A percentile compares a stretch with the other conserved stretches of the same genome.
Conservation (phyloP, 2,888 invertebrate species). For the Zelleria hepariella region DNA sequence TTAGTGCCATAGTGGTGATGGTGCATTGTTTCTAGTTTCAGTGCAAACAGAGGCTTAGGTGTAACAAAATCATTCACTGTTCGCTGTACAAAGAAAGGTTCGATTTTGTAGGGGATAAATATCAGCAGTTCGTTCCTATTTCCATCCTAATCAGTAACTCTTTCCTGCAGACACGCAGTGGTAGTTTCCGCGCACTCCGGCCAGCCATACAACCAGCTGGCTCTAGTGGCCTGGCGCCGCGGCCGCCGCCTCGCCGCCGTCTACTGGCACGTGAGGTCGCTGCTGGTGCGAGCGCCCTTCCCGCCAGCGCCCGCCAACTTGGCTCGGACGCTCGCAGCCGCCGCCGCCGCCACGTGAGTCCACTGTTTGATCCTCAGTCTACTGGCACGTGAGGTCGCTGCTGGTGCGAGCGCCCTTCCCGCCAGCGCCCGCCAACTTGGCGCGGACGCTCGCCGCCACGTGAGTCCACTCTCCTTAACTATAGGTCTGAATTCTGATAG, state of each 20-base stretch:
- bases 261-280: constrained; percentile 88
- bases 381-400: constrained; percentile 88
- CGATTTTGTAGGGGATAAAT: too few species aligned
- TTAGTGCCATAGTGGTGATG: too few species aligned
- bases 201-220: constrained; percentile 92
- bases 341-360: constrained; percentile 56
- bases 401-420: constrained; percentile 89
- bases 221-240: constrained; percentile 84
- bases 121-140: too few species aligned
- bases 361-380: constrained; percentile 79
- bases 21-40: too few species aligned
- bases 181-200: constrained; percentile 82
- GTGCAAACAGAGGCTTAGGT: too few species aligned
- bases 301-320: constrained; percentile 87
- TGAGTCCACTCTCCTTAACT: too few species aligned
- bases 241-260: constrained; percentile 86
- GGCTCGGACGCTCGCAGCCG: constrained; percentile 77
- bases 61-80: too few species aligned
- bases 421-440: constrained; percentile 84
- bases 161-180: constrained; percentile 76
- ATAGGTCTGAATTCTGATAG: too few species aligned
- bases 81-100: too few species aligned
- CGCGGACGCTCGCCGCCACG: constrained; percentile 78
- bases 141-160: too few species aligned
- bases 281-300: constrained; percentile 88